Evolutionary conservation across 30 jellyfish, hydroid and myxozoan genomes (phyloP).

Genomic region (Aurelia sp.): DNA sequence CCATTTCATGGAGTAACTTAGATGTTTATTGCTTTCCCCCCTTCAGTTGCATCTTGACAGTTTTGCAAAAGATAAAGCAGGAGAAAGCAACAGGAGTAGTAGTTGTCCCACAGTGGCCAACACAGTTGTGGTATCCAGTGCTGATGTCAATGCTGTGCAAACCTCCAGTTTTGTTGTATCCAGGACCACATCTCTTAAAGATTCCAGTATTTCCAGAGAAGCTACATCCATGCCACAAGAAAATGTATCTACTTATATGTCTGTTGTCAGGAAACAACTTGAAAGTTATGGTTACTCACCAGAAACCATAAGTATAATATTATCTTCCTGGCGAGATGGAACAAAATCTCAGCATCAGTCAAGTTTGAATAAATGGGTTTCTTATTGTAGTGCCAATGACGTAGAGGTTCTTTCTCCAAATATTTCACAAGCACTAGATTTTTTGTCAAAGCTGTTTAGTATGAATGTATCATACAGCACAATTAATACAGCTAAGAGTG

Average conservation of each 20-base stretch:
- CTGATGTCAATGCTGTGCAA: constrained; percentile 18
- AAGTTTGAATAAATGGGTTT: background rate
- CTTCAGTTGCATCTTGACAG: constrained; percentile 33
- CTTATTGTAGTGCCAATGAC: background rate
- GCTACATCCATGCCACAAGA: too few relatives aligned
- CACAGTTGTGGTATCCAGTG: constrained; percentile 36
- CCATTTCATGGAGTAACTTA: constrained; percentile 37
- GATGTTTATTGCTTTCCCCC: constrained; percentile 47
- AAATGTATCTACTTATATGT: background rate
- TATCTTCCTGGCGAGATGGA: constrained; percentile 18
- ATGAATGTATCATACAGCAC: background rate
- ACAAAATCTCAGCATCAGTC: background rate
- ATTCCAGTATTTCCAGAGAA: constrained; percentile 21
- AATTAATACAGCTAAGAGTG: background rate
- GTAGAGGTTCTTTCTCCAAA: background rate
- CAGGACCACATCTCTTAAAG: background rate
- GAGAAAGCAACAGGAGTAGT: constrained; percentile 37
- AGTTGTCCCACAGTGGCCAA: constrained; percentile 42
- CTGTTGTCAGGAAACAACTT: constrained; percentile 4
- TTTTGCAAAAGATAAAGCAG: constrained; percentile 25
- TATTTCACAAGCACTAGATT: background rate
- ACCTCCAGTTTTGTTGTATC: constrained; percentile 4
- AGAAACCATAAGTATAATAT: background rate
- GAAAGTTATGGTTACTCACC: background rate
- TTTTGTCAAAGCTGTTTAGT: background rate